Base-by-base conservation (phyloP, 1,140 invertebrate genomes). In the Drosophila bifasciata region DNA sequence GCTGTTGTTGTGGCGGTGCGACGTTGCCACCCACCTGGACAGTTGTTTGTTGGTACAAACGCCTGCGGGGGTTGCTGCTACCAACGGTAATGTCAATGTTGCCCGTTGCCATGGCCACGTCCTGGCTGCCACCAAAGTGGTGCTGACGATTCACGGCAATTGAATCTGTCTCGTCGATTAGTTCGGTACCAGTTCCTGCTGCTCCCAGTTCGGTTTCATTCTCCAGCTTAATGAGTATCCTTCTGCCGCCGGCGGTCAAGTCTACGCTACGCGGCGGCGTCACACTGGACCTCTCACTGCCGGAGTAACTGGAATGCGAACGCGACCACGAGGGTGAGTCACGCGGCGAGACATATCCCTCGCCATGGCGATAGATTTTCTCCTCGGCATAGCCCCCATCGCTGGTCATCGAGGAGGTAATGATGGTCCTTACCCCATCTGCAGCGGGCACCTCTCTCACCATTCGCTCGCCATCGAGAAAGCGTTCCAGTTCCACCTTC, bases 41-140 rank as follows among this genome's bases (percentile, higher is more conserved):
- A 52, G 70, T 81, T 80, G 83, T 80, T 78, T 84, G 85, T 50
- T 91, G 75, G 76, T 89, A 79, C 23, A 86, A 86, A 86, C 84
- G 89, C 70, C 75, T 52, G 52, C 83, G 75, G 59, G 76, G 84
- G 51, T 79, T 89, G 71, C 74, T 90, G 68, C 85, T 86, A 67
- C 90, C 90, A 40, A 91, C 90, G 23, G 83, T 91, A 89, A 91
- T 91, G 85, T 91, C 90, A 91, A 91, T 91, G 90, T 79, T 91
- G 83, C 74, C 76, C 52, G 89, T 91, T 91, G 77, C 83, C 79
- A 91, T 76, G 56, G 77, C 60, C 44, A 68, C 62, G 63, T 72
- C 74, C 43, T 84, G 79, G 21, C 83, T 25, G 25, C 25, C 79
- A 78, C 83, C 79, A 58, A 88, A 84, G 28, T 28, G 36, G 73